Conservation (phyloP, 2,888 invertebrate genomes). For the Bursaphelenchus okinawaensis region DNA sequence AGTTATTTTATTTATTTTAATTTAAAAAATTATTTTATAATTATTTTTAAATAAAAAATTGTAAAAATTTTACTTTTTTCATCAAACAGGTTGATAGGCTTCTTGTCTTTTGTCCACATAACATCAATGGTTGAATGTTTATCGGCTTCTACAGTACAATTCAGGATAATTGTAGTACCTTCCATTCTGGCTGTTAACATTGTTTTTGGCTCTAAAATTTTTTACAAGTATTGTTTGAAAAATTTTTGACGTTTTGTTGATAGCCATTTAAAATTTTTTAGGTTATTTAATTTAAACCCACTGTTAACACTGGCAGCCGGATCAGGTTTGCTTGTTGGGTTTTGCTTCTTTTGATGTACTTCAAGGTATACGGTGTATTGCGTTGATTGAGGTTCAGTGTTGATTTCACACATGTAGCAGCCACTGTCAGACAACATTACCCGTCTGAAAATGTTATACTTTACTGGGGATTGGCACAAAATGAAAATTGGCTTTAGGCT, state of each 20-base stretch:
- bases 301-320: conserved; percentile 6
- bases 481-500: conserved; percentile 13
- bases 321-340: conserved; percentile 7
- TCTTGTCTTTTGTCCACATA: conserved; percentile 40
- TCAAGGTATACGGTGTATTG: conserved; percentile 51
- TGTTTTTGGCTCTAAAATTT: conserved; percentile 39
- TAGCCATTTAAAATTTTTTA: neutral
- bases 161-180: conserved; percentile 45
- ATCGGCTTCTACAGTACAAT: conserved; percentile 44
- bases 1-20: too few relatives aligned
- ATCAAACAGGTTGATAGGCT: conserved; percentile 35
- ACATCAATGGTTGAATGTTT: conserved; percentile 25
- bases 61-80: conserved; percentile 34
- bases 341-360: conserved; percentile 28
- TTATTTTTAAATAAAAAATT: neutral
- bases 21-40: too few relatives aligned
- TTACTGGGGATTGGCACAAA: conserved; percentile 15
- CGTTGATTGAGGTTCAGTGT: conserved; percentile 48
- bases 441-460: conserved; percentile 33
- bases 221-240: conserved; percentile 17
- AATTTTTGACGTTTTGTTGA: conserved; percentile 3
- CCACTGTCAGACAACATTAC: conserved; percentile 43
- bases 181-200: conserved; percentile 44
- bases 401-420: conserved; percentile 55
- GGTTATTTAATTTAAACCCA: neutral